Evolutionary conservation across 2,888 invertebrate species (phyloP).

Genomic region (Deladenus siricidicola): DNA sequence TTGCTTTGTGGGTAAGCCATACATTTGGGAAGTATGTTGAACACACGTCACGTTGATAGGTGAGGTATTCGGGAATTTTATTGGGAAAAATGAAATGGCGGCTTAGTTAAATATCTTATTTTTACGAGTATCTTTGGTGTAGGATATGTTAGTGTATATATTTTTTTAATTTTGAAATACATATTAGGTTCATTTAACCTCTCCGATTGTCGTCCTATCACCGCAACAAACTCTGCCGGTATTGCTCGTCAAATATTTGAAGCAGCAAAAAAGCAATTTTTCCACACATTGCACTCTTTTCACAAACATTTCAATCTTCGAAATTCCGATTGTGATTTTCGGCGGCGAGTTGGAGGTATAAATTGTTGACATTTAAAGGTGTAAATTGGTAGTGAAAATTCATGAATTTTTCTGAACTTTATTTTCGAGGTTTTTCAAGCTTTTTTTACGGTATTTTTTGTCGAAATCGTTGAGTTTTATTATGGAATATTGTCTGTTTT

Average conservation of each 20-base stretch:
- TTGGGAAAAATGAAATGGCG: too few species aligned
- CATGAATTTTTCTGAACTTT: conserved; percentile 7
- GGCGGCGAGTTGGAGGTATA: conserved; percentile 63
- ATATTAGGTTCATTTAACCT: conserved; percentile 3
- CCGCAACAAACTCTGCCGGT: conserved; percentile 35
- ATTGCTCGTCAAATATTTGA: conserved; percentile 42
- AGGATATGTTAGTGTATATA: too few species aligned
- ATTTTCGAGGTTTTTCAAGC: neutral
- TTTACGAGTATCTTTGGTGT: too few species aligned
- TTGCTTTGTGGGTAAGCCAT: too few species aligned
- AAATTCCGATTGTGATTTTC: conserved; percentile 67
- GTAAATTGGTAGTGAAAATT: too few species aligned
- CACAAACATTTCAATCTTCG: conserved; percentile 69
- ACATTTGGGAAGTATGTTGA: too few species aligned
- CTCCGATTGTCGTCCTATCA: conserved; percentile 30
- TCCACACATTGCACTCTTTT: conserved; percentile 57
- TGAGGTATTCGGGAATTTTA: too few species aligned
- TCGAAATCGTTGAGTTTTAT: too few species aligned
- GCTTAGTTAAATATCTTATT: too few species aligned
- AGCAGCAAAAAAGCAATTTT: conserved; percentile 19
- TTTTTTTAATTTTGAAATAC: neutral
- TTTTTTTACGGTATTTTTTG: neutral
- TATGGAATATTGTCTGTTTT: too few species aligned
- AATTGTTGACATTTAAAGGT: too few species aligned
- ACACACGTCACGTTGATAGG: too few species aligned